Conservation (phyloP, 1,140 invertebrate genomes). For the Rhopalosiphum maidis region DNA sequence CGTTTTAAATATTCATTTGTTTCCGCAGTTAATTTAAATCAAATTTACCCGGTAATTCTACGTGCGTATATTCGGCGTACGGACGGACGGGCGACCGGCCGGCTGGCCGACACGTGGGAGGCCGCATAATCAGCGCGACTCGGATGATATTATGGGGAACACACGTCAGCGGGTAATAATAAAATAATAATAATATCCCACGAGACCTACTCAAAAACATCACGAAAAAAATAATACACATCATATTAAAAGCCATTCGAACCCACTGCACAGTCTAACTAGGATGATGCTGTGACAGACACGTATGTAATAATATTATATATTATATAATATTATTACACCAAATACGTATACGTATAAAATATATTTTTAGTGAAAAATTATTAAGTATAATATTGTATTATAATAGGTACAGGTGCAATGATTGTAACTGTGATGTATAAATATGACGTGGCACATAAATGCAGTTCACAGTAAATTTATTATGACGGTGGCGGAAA, state of each 20-base stretch:
- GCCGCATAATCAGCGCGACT: conserved; percentile 27
- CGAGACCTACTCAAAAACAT: neutral
- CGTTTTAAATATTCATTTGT: conserved; percentile 49
- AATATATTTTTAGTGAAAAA: no score
- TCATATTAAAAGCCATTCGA: neutral
- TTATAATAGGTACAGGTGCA: no score
- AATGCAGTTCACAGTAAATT: neutral
- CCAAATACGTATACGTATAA: no score
- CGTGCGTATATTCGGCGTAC: neutral
- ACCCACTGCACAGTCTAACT: neutral
- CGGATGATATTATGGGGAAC: neutral
- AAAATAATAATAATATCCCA: conserved; percentile 37
- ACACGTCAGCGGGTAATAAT: neutral
- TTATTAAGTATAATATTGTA: no score
- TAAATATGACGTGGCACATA: neutral
- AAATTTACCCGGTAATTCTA: conserved; percentile 22
- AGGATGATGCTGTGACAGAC: neutral
- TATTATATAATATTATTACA: no score
- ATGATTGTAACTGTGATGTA: neutral
- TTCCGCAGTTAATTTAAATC: conserved; percentile 41
- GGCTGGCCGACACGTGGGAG: neutral
- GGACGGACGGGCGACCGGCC: neutral
- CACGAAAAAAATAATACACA: neutral
- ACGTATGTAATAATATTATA: neutral
- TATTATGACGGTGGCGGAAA: neutral